These are phyloP conservation scores for Hormaphis cornu DNA, from an alignment of 1,140 invertebrate genomes.

Conservation along the genomic window DNA sequence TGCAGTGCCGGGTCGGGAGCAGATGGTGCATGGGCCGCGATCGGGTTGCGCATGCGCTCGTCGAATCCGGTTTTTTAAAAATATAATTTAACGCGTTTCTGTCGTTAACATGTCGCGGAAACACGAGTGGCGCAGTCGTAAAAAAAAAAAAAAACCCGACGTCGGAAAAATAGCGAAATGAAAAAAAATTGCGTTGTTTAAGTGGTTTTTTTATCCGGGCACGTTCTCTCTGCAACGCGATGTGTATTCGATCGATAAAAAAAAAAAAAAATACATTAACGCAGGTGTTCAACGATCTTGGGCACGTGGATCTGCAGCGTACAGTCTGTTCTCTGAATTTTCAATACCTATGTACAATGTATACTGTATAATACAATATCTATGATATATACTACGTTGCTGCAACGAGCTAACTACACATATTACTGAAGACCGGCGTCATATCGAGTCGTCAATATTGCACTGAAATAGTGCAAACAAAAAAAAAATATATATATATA, in stretches of 20 bases:
- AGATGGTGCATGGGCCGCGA: not conserved
- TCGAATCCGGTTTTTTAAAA: not conserved
- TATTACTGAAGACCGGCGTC: not conserved
- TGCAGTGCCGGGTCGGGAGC: not conserved
- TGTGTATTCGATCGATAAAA: not conserved
- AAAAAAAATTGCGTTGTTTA: conserved; percentile 1
- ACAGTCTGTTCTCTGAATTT: not conserved
- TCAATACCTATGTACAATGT: no score
- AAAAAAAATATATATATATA: no score
- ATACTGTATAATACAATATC: no score
- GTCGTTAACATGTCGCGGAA: not conserved
- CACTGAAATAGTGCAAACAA: no score
- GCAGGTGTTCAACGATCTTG: conserved; percentile 3
- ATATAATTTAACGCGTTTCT: not conserved
- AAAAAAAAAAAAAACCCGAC: not conserved
- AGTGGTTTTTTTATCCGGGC: conserved; percentile 13
- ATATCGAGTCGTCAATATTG: not conserved
- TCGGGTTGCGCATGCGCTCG: not conserved
- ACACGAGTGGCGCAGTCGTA: not conserved
- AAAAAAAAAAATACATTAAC: conserved; percentile 7
- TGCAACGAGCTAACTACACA: not conserved
- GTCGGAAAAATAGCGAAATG: not conserved
- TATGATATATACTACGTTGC: no score
- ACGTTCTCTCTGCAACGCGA: not conserved
- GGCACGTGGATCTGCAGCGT: conserved; percentile 19